These are phyloP conservation scores for Polietes domitor DNA, from an alignment of 2,888 invertebrate genomes.

Conservation along the genomic window DNA sequence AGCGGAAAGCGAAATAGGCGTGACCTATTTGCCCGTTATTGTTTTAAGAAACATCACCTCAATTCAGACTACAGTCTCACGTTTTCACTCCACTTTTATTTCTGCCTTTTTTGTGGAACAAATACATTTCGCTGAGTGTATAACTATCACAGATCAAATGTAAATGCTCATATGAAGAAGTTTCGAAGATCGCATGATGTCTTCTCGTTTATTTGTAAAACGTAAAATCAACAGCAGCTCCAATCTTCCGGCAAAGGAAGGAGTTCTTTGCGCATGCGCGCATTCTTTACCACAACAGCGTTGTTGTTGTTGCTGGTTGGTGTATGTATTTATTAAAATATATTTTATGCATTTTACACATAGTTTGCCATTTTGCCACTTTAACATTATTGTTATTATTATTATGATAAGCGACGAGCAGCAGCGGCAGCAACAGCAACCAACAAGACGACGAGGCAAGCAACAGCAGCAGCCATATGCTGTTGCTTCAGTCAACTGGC, in stretches of 20 bases:
- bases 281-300: background rate
- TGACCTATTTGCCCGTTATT: no score
- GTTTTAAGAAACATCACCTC: no score
- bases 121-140: background rate
- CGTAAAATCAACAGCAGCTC: background rate
- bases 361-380: conserved; percentile 79
- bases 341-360: conserved; percentile 76
- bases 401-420: conserved; percentile 75
- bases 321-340: conserved; percentile 69
- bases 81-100: no score
- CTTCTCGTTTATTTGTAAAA: conserved; percentile 45
- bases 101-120: no score
- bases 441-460: background rate
- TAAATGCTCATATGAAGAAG: background rate
- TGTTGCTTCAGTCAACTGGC: background rate
- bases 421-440: conserved; percentile 23
- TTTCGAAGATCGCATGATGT: conserved; percentile 33
- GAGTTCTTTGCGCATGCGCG: background rate
- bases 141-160: background rate
- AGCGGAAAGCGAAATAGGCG: no score
- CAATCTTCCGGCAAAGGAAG: background rate
- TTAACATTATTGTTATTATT: conserved; percentile 78
- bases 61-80: no score
- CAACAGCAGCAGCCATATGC: conserved; percentile 65
- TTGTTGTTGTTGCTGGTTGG: conserved; percentile 18